Evolutionary conservation across 1,140 invertebrate genomes (phyloP).

Genomic region (Laodelphax striatellus): DNA sequence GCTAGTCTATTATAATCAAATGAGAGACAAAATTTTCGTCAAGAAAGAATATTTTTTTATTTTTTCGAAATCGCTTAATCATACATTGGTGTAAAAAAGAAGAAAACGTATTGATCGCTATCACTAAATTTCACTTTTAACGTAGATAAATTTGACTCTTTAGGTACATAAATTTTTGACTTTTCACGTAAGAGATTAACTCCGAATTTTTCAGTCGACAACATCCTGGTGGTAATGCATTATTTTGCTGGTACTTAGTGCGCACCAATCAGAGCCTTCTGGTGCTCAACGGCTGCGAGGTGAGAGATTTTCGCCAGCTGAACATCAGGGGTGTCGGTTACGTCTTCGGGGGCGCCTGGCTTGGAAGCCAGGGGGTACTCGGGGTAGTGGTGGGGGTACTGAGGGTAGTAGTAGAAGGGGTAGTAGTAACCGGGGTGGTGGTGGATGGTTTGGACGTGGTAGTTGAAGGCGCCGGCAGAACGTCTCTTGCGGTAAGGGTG

Average conservation of each 20-base stretch:
- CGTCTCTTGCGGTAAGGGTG: background rate
- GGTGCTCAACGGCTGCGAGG: background rate
- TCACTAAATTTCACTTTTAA: no score
- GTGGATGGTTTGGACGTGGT: background rate
- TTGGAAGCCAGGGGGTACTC: background rate
- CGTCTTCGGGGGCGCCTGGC: background rate
- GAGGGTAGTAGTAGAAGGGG: background rate
- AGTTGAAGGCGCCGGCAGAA: background rate
- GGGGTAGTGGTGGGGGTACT: background rate
- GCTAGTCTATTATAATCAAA: no score
- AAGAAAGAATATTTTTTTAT: no score
- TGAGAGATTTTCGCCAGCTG: constrained; percentile 4
- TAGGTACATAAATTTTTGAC: no score
- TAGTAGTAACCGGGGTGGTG: background rate
- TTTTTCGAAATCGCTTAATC: no score
- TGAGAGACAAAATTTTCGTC: no score
- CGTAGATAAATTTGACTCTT: no score
- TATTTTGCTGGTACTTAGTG: background rate
- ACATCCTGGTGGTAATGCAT: no score
- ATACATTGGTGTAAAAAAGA: no score
- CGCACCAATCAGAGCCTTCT: background rate
- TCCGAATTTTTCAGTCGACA: no score
- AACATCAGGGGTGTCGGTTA: constrained; percentile 19
- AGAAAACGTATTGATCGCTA: no score
- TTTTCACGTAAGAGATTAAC: no score